Base-by-base conservation (phyloP, 2,888 invertebrate species). In the Nematopogon swammerdamellus region DNA sequence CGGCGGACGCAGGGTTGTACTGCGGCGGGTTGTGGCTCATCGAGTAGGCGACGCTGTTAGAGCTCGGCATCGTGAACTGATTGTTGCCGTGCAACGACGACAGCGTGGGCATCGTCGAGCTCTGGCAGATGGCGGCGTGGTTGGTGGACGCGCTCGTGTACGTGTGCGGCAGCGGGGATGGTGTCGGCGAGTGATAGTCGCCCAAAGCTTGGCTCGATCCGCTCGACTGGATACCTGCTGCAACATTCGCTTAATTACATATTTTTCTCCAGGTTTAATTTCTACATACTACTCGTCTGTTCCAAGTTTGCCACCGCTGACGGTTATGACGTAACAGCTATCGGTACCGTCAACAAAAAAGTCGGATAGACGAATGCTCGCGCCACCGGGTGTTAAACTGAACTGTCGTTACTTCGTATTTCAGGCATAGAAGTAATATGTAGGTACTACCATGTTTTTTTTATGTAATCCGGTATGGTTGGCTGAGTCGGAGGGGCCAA, bases 131-230 rank as follows among this genome's bases (percentile, higher is more conserved):
- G 55, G 68, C 70, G 50, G 70, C 65, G 60, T 74, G 74, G 52
- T 74, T 72, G 49, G 59, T 53, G 60, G 68, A 49, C 57, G 72
- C 57, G 70, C 77, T 65, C 60, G 80, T 63, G 70, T 84, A 74
- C 62, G 81, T 70, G 70, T 84, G 76, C 55, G 83, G 75, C 71
- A 81, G 65, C 63, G 84, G 77, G 68, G 84, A 67, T 63, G 82
- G 67, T 72, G 85, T 71, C 59, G 83, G 85, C 50, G 84, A 85
- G 62, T 83, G 85, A 61, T 76, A 84, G 57, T 86, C 87, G 58
- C 87, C 84, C 57, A 87, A 70, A 52, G 84, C 87, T 73, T 87
- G 87, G 62, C 84, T 87, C 58, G 86, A 87, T 55, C 86, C 84
- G 63, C 87, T 87, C 55, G 85, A 81, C 61, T 87, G 83, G 64